Evolutionary conservation across 2,888 invertebrate species (phyloP).

Genomic region (Netelia fuscicornis): DNA sequence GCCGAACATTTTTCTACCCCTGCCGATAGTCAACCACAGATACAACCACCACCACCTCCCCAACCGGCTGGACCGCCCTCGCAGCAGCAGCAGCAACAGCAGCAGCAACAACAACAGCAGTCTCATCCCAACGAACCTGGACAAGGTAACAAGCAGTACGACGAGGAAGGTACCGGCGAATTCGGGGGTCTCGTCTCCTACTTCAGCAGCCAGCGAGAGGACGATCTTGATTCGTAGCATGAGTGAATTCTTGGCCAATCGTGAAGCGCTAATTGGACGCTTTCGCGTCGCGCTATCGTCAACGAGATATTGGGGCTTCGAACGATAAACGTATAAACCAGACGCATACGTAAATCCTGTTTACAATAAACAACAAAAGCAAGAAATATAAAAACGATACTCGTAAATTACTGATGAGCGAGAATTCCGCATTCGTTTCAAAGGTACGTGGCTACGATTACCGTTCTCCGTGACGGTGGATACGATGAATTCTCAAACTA

Average conservation of each 20-base stretch:
- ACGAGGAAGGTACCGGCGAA: conserved; percentile 89
- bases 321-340: background rate
- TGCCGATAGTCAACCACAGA: conserved; percentile 74
- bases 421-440: conserved; percentile 3
- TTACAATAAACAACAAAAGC: background rate
- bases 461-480: background rate
- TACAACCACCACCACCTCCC: conserved; percentile 69
- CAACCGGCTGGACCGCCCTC: conserved; percentile 71
- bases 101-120: conserved; percentile 52
- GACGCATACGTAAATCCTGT: background rate
- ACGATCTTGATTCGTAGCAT: conserved; percentile 93
- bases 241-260: conserved; percentile 82
- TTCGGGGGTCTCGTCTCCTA: conserved; percentile 96
- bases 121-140: conserved; percentile 70
- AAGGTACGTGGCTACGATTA: conserved; percentile 40
- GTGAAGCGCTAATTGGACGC: conserved; percentile 40
- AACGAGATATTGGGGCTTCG: conserved; percentile 9
- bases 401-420: conserved; percentile 22
- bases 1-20: conserved; percentile 73
- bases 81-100: conserved; percentile 44
- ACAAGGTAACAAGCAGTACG: conserved; percentile 83
- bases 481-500: conserved; percentile 3
- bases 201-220: conserved; percentile 95
- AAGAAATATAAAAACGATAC: background rate
- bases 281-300: conserved; percentile 19